Evolutionary conservation across 2,113 vertebrate genomes (phyloP), one percentile per base, ranked within the genome.

Genomic region (Oreochromis tanganicae): DNA sequence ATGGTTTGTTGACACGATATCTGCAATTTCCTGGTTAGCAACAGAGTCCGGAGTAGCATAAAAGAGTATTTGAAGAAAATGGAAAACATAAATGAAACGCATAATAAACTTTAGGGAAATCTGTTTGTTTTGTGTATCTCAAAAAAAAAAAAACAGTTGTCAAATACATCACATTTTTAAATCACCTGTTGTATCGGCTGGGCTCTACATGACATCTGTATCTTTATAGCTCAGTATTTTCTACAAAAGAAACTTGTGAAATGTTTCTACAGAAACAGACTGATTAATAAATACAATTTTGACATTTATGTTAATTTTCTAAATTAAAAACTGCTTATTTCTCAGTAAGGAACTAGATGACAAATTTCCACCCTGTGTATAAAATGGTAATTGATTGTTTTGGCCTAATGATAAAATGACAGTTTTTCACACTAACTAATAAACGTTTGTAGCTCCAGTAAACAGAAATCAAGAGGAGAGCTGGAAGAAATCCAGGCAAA

Each of bases 21-120:
- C 14, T 73, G 41, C 68, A 73, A 10, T 46, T 27, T 73, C 21
- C 68, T 41, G 5, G 68, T 73, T 73, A 0, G 41, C 12, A 41
- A 41, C 19, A 3, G 59, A 63, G 59, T 34, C 29, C 1, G 1
- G 17, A 38, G 32, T 66, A 66, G 61, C 61, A 38, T 66, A 8
- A 36, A 63, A n/a, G 1, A 66, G 6, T n/a, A 66, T 66, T 66
- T 66, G 34, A 66, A 66, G 34, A 66, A 66, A 66, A 66, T 0
- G 4, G 4, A 13, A 66, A 66, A 66, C 34, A 2, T 43, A 14
- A 71, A 24, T 71, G n/a, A 43, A 43, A 24, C 1, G 0, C 38
- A 43, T 71, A 24, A 71, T 14, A 71, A 16, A 71, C n/a, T 14
- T 71, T 0, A 71, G 14, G 66, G 7, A 43, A 71, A 43, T 24